Base-by-base conservation (phyloP, 2,888 invertebrate species). In the Tineola bisselliella region DNA sequence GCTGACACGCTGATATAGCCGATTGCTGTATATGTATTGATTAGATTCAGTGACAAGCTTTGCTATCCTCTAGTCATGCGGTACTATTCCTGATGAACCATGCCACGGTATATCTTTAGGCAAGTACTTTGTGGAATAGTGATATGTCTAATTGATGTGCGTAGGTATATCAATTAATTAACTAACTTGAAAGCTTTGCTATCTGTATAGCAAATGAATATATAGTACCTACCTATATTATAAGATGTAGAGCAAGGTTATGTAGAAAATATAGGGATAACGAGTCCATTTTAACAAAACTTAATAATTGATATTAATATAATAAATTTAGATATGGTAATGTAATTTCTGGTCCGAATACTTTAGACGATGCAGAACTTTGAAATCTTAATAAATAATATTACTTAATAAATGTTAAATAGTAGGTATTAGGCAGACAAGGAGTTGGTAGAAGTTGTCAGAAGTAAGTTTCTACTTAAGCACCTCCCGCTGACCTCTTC, bases 401-500 rank as follows among this genome's bases (percentile, higher is more conserved):
- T 58, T 15, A 30, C 58, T 58, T 33, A 58, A 25, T 54, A 54
- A 48, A 56, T 25, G 56, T 56, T 56, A 56, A 56, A 56, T 33
- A 33, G 33, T 58, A 58, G 13, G 31, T 58, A 58, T 58, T 15
- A 58, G 13, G 19, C 30, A 58, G 15, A 31, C 33, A 58, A 17
- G 18, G 25, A 56, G 56, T 56, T 58, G 13, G 58, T 33, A 33
- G 58, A 58, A 58, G 58, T 58, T 48, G 13, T 44, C 48, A 48
- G 52, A 48, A 44, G 44, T 60, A 48, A 44, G 44, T 60, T 60
- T 48, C 48, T 60, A 44, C 48, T 48, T 60, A 60, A 60, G 43
- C 44, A 60, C 60, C 60, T 60, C 48, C 48, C 48, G 43, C 33
- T 62, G 59, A 59, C 62, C 58, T 59, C 61, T 62, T 61, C 62